Evolutionary conservation across 2,797 vertebrate genomes (phyloP), one percentile per base, ranked within the genome.

Genomic region (Aplochiton taeniatus): DNA sequence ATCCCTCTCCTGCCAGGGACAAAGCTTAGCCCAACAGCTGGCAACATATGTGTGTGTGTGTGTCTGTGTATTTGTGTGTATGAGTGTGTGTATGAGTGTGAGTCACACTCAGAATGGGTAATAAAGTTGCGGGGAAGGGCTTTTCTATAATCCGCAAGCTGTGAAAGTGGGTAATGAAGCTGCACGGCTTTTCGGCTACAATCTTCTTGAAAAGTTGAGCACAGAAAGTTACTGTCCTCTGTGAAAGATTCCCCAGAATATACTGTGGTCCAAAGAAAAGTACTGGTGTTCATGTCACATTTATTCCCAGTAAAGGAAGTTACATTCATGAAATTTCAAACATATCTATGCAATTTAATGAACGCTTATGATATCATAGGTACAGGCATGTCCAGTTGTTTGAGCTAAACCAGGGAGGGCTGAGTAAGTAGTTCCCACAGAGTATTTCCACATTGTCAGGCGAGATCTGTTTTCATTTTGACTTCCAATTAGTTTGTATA

Each of bases 401-500:
- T 31, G 31, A 31, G 31, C 31, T 31, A 79, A 48, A 45, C 5
- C 31, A 70, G 48, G n/a, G 66, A 51, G 55, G 62, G 58, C 65
- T 0, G 58, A 42, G 65, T 31, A 31, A 31, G 31, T 3, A 31
- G 31, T 31, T 31, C 31, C 31, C 31, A 2, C 31, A 31, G 31
- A 31, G 6, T 31, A 31, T 31, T 31, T 31, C 31, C 31, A 31
- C 31, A 31, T 63, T n/a, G 65, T 66, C 44, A 47, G 70, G 53
- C 68, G 20, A 70, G 58, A 65, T 9, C 54, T 62, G 51, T 65
- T 13, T 53, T 55, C 20, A 61, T 63, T 53, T 10, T 55, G 14
- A 60, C 51, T 45, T 69, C 67, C 59, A 68, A 63, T 65, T 70
- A 68, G 65, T 65, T 70, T 62, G 69, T 71, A 75, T 68, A 69